A percentile compares a stretch with the other conserved stretches of the same genome.
Evolutionary conservation across 2,888 invertebrate species (phyloP).

Genomic region (Eristalis intricaria): DNA sequence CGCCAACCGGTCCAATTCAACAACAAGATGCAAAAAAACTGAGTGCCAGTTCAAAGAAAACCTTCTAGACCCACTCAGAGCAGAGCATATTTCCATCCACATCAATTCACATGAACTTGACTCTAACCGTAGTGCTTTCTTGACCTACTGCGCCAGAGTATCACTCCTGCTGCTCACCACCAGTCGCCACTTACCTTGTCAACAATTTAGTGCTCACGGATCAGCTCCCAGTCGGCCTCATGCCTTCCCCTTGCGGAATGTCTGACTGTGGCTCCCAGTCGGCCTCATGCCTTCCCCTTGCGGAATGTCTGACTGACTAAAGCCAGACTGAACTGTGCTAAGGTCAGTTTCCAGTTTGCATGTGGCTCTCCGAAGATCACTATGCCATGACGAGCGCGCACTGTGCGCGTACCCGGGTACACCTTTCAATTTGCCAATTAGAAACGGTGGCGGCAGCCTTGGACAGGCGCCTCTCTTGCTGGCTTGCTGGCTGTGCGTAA

Average conservation of each 20-base stretch:
- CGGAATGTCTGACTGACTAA: not conserved
- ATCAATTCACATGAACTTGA: not conserved
- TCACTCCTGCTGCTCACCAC: not conserved
- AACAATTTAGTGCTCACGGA: not conserved
- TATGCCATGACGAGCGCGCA: not conserved
- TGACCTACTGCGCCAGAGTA: not conserved
- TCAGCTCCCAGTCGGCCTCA: not conserved
- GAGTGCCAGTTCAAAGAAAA: too few relatives aligned
- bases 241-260: too few relatives aligned
- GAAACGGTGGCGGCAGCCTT: not conserved
- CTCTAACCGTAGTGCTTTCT: not conserved
- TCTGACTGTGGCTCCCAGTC: too few relatives aligned
- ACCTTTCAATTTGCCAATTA: not conserved
- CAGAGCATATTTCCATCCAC: too few relatives aligned
- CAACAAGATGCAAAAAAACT: too few relatives aligned
- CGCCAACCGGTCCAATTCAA: too few relatives aligned
- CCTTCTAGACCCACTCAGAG: too few relatives aligned
- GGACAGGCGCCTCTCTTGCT: not conserved
- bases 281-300: not conserved
- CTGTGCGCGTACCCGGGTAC: not conserved
- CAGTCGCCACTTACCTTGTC: not conserved
- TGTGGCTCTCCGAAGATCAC: not conserved
- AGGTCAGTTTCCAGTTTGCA: not conserved
- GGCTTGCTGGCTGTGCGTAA: not conserved
- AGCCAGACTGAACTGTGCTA: not conserved